Evolutionary conservation across 2,888 invertebrate genomes (phyloP).

Genomic region (Sialis fuliginosa): DNA sequence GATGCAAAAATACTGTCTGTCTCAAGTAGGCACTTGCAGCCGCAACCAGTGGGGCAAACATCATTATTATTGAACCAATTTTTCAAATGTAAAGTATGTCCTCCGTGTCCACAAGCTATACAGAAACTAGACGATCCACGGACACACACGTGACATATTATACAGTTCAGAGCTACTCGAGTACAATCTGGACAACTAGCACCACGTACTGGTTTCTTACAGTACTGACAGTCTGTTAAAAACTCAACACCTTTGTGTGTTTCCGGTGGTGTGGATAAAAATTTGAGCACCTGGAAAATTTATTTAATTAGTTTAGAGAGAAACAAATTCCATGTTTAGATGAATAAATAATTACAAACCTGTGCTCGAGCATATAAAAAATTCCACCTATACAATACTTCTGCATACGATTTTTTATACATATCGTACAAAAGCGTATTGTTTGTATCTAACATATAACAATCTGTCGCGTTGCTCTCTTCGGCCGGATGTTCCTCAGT

Average conservation of each 20-base stretch:
- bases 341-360: slow-evolving; percentile 13
- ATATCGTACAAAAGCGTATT: slow-evolving; percentile 51
- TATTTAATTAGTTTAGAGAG: neutral
- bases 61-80: slow-evolving; percentile 65
- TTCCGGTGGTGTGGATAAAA: slow-evolving; percentile 27
- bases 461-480: slow-evolving; percentile 12
- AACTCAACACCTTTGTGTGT: slow-evolving; percentile 47
- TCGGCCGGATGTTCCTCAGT: slow-evolving; percentile 20
- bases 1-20: slow-evolving; percentile 33
- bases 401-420: slow-evolving; percentile 75
- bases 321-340: too few relatives aligned
- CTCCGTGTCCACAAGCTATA: slow-evolving; percentile 82
- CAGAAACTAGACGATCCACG: slow-evolving; percentile 75
- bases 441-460: slow-evolving; percentile 27
- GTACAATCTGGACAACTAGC: slow-evolving; percentile 58
- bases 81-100: slow-evolving; percentile 69
- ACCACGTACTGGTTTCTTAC: slow-evolving; percentile 44
- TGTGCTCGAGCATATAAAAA: slow-evolving; percentile 59
- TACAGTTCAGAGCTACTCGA: slow-evolving; percentile 58
- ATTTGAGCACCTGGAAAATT: slow-evolving; percentile 37
- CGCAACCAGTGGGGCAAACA: slow-evolving; percentile 82
- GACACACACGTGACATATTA: slow-evolving; percentile 72
- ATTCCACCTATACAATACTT: slow-evolving; percentile 74
- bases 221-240: slow-evolving; percentile 51
- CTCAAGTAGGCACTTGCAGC: slow-evolving; percentile 70